A percentile compares a stretch with the other conserved stretches of the same genome.
phyloP scores from a whole-genome alignment of 1,140 invertebrate genomes.

The Proales similis region DNA sequence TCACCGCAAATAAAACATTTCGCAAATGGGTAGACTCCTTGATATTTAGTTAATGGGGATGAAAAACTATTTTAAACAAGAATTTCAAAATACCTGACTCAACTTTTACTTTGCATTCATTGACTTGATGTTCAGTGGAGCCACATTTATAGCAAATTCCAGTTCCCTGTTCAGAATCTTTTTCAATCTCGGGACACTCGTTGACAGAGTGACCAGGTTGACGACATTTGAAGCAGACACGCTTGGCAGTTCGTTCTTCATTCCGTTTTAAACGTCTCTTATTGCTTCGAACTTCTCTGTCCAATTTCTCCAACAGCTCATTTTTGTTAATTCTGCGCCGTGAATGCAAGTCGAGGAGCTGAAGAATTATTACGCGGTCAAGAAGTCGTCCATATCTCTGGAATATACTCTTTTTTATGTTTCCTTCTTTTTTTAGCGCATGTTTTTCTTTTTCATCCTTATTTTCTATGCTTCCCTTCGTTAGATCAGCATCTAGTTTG shows the following conservation, averaged over 20 bases:
- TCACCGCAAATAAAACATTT: constrained; percentile 56
- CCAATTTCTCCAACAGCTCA: constrained; percentile 31
- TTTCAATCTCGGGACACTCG: constrained; percentile 64
- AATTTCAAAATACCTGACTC: constrained; percentile 37
- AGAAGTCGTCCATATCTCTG: too few species aligned
- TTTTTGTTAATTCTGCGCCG: constrained; percentile 26
- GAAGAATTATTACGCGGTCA: too few species aligned
- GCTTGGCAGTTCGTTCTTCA: constrained; percentile 12
- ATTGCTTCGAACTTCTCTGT: constrained; percentile 21
- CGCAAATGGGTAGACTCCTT: constrained; percentile 69
- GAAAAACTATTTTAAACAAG: not conserved
- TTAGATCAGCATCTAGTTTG: constrained; percentile 45
- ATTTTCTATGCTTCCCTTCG: constrained; percentile 25
- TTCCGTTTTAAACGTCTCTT: constrained; percentile 24
- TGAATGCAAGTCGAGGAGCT: not conserved
- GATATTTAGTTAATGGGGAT: too few species aligned
- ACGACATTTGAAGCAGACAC: constrained; percentile 67
- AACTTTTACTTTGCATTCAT: constrained; percentile 47
- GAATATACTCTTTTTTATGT: too few species aligned
- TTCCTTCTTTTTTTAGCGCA: constrained; percentile 9
- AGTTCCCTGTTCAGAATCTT: constrained; percentile 47
- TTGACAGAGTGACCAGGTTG: constrained; percentile 65
- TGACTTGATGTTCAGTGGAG: constrained; percentile 50
- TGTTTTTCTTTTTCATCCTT: constrained; percentile 25
- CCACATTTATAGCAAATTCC: constrained; percentile 56